Evolutionary conservation across 2,113 vertebrate species (phyloP).

Genomic region (Antechinus stuartii): DNA sequence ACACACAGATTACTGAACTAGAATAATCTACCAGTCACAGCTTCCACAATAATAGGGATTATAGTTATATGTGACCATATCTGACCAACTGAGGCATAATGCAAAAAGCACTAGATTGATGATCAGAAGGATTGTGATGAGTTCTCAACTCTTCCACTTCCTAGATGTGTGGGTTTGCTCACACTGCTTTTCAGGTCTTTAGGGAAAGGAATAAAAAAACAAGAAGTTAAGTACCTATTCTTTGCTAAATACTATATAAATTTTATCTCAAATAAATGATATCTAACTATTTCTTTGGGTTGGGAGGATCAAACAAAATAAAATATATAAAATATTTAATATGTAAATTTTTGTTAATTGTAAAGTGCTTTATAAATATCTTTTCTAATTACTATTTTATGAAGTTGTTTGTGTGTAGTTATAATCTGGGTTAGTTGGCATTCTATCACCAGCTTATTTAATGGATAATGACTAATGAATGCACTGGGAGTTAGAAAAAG

Average conservation of each 20-base stretch:
- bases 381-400: background rate
- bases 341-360: background rate
- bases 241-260: background rate
- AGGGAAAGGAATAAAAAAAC: background rate
- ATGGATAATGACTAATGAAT: constrained; percentile 35
- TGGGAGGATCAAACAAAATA: background rate
- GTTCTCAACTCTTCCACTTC: background rate
- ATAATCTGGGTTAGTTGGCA: constrained; percentile 54
- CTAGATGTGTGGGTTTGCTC: background rate
- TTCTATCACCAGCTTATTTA: constrained; percentile 18
- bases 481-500: constrained; percentile 68
- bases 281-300: background rate
- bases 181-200: no score
- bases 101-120: background rate
- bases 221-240: background rate
- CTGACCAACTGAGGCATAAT: background rate
- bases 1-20: background rate
- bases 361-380: background rate
- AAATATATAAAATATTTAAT: background rate
- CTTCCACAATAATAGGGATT: background rate
- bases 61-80: background rate
- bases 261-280: background rate
- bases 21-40: background rate
- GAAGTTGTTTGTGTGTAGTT: constrained; percentile 20
- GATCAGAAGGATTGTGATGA: background rate